phyloP scores from a whole-genome alignment of 2,888 invertebrate species.

The Tryphoninae sp. region DNA sequence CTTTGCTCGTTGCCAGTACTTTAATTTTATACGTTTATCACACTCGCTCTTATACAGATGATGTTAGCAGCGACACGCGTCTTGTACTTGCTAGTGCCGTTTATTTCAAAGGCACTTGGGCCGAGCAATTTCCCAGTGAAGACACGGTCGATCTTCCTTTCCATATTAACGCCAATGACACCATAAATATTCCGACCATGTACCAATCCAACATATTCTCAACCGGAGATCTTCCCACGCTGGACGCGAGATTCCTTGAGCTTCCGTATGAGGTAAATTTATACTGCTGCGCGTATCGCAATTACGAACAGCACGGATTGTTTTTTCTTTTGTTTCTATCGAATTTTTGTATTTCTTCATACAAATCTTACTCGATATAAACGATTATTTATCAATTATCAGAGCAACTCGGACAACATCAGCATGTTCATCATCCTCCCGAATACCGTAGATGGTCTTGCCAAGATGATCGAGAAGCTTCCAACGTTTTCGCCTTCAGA shows the following conservation, averaged over 20 bases:
- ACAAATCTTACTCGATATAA: neutral
- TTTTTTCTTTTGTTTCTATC: too few relatives aligned
- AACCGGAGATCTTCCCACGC: slow-evolving; percentile 81
- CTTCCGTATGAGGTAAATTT: slow-evolving; percentile 85
- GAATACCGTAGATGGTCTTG: slow-evolving; percentile 85
- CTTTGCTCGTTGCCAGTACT: neutral
- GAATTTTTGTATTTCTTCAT: too few relatives aligned
- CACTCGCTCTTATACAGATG: neutral
- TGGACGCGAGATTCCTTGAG: slow-evolving; percentile 86
- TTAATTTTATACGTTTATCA: neutral
- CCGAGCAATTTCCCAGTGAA: slow-evolving; percentile 84
- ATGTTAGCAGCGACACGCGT: neutral
- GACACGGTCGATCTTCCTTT: slow-evolving; percentile 86
- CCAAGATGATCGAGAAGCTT: slow-evolving; percentile 84
- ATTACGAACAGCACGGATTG: too few relatives aligned
- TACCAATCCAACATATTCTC: slow-evolving; percentile 82
- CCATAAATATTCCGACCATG: slow-evolving; percentile 89
- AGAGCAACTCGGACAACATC: slow-evolving; percentile 82
- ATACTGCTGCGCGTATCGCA: neutral
- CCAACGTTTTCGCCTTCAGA: too few relatives aligned
- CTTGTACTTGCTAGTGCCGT: slow-evolving; percentile 24
- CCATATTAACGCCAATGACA: slow-evolving; percentile 82
- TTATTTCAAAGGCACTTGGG: slow-evolving; percentile 93
- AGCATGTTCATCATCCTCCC: slow-evolving; percentile 91
- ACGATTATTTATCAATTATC: neutral